Conservation (phyloP, 2,888 invertebrate species). For the Microdon myrmicae region DNA sequence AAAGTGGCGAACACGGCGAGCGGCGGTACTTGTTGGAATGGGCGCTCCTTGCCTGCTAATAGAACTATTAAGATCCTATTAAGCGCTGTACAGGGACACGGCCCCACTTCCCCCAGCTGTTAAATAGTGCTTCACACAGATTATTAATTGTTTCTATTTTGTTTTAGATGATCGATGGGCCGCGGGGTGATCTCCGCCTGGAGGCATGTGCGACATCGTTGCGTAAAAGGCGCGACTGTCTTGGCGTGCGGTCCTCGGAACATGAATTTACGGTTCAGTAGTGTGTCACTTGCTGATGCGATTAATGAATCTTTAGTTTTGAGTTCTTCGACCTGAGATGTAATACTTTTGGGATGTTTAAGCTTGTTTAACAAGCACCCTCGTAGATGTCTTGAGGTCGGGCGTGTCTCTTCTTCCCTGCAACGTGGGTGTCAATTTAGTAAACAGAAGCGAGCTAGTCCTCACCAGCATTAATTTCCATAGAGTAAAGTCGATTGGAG, state of each 20-base stretch:
- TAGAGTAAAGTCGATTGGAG: conserved; percentile 19
- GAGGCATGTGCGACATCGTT: conserved; percentile 1
- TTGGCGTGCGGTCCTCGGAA: conserved; percentile 20
- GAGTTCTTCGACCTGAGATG: conserved; percentile 15
- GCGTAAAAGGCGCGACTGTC: conserved; percentile 14
- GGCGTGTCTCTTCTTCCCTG: no score
- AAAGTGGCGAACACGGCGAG: conserved; percentile 42
- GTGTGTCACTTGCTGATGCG: conserved; percentile 33
- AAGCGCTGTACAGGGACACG: conserved; percentile 27
- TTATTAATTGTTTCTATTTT: conserved; percentile 53
- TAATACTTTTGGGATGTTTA: conserved; percentile 23
- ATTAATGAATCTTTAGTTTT: conserved; percentile 36
- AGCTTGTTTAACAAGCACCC: conserved; percentile 45
- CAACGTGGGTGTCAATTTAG: conserved; percentile 48
- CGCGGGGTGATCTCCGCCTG: neutral
- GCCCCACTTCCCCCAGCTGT: conserved; percentile 44
- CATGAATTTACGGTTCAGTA: conserved; percentile 28
- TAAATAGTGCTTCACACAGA: conserved; percentile 52
- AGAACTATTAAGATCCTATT: conserved; percentile 53
- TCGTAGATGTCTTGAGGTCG: conserved; percentile 25
- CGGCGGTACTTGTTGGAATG: conserved; percentile 10
- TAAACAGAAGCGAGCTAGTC: conserved; percentile 21
- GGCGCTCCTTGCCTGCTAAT: conserved; percentile 19
- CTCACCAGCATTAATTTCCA: conserved; percentile 4
- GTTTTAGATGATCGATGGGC: conserved; percentile 26